Conservation (phyloP, 2,113 vertebrate species). For the Daubentonia madagascariensis region DNA sequence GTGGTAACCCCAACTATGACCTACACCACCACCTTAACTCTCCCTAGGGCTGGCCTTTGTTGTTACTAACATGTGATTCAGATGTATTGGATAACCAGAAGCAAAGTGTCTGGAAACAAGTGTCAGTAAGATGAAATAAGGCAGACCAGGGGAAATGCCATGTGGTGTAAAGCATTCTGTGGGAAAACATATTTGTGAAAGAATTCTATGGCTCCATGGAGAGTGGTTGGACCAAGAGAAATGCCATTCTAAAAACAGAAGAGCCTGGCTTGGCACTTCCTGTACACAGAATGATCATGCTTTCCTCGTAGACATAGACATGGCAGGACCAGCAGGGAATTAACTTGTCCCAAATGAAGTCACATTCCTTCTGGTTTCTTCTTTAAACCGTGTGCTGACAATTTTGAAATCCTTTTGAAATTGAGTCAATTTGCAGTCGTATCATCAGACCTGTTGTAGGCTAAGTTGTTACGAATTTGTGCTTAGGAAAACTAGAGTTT, state of each 20-base stretch:
- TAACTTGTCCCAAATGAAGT: neutral
- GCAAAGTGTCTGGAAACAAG: neutral
- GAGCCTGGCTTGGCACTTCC: neutral
- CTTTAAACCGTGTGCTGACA: neutral
- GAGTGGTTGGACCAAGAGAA: constrained; percentile 7
- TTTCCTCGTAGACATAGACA: neutral
- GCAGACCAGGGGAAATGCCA: neutral
- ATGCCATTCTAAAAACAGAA: constrained; percentile 58
- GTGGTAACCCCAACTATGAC: neutral
- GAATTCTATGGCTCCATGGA: neutral
- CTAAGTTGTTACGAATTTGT: constrained; percentile 13
- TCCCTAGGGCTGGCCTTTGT: neutral
- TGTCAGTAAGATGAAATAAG: neutral
- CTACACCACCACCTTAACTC: neutral
- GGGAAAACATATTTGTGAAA: constrained; percentile 4
- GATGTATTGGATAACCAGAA: neutral
- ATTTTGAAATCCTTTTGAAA: constrained; percentile 19
- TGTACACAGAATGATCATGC: neutral
- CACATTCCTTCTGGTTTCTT: neutral
- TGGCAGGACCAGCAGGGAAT: neutral
- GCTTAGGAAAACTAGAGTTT: constrained; percentile 8
- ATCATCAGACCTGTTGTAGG: neutral
- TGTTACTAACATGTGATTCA: neutral
- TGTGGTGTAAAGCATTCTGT: neutral
- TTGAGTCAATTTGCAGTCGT: neutral